phyloP scores from a whole-genome alignment of 2,888 invertebrate genomes.

The Leptinotarsa peninsularis region DNA sequence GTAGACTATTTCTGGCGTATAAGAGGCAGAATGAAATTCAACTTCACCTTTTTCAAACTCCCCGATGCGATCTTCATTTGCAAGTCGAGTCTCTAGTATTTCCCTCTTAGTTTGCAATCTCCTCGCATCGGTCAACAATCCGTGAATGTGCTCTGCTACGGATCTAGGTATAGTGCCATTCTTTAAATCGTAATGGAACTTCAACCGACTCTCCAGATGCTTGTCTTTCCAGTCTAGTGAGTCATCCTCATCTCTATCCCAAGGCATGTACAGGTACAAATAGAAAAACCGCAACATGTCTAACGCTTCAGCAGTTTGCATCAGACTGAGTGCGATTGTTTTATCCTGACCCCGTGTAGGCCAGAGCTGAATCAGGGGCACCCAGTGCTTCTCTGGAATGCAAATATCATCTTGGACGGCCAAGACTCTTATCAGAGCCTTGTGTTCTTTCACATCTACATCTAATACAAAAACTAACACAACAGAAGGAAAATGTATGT shows the following conservation, averaged over 20 bases:
- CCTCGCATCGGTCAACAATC: constrained; percentile 69
- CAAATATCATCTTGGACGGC: constrained; percentile 76
- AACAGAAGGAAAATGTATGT: constrained; percentile 75
- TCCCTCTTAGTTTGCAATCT: constrained; percentile 68
- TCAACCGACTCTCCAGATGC: constrained; percentile 64
- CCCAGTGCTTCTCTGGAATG: constrained; percentile 72
- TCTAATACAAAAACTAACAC: constrained; percentile 72
- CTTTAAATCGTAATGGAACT: constrained; percentile 72
- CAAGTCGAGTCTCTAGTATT: constrained; percentile 64
- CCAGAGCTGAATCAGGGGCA: constrained; percentile 74
- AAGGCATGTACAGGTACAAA: constrained; percentile 76
- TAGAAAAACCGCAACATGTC: constrained; percentile 77
- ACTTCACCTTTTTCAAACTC: constrained; percentile 38
- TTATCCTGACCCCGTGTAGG: constrained; percentile 74
- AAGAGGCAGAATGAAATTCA: no score
- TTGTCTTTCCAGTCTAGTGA: constrained; percentile 70
- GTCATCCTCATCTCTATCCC: constrained; percentile 77
- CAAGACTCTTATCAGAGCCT: constrained; percentile 71
- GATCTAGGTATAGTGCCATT: constrained; percentile 68
- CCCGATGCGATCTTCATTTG: constrained; percentile 50
- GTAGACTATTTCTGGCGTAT: no score
- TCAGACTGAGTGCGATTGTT: constrained; percentile 69
- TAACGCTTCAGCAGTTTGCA: constrained; percentile 73
- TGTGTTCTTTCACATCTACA: constrained; percentile 70
- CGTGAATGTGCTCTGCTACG: constrained; percentile 68